phyloP scores from a whole-genome alignment of 2,888 invertebrate genomes.

The Drosophila flavopinicola region DNA sequence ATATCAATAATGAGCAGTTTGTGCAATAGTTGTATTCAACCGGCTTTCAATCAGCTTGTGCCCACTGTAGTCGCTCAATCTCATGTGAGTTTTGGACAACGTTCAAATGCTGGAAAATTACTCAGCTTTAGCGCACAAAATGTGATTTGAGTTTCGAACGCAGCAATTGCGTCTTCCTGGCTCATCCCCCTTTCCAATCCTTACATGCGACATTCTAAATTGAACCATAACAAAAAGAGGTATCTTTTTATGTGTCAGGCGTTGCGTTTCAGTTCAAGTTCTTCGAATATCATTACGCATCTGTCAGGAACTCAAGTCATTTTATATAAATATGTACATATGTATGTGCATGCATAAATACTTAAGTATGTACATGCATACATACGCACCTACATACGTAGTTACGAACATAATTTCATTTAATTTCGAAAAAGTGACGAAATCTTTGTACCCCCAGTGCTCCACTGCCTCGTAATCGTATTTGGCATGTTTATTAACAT shows the following conservation, averaged over 20 bases:
- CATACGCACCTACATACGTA: conserved; percentile 2
- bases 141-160: conserved; percentile 54
- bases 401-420: conserved; percentile 13
- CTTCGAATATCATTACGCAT: conserved; percentile 45
- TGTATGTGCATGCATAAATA: conserved; percentile 5
- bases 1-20: background rate
- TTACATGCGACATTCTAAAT: conserved; percentile 15
- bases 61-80: conserved; percentile 49
- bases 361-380: background rate
- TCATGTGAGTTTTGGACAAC: conserved; percentile 53
- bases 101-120: conserved; percentile 58
- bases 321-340: conserved; percentile 5
- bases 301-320: conserved; percentile 13
- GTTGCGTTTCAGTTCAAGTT: conserved; percentile 37
- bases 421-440: conserved; percentile 45
- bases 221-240: conserved; percentile 11
- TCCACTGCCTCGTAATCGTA: conserved; percentile 49
- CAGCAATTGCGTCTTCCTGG: conserved; percentile 24
- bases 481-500: conserved; percentile 71
- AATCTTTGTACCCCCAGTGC: conserved; percentile 48
- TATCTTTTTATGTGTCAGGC: conserved; percentile 21
- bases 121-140: too few species aligned
- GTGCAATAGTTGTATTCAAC: conserved; percentile 9
- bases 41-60: conserved; percentile 27
- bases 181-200: conserved; percentile 10